Conservation (phyloP, 2,113 vertebrate species). For the Rhinichthys klamathensis region DNA sequence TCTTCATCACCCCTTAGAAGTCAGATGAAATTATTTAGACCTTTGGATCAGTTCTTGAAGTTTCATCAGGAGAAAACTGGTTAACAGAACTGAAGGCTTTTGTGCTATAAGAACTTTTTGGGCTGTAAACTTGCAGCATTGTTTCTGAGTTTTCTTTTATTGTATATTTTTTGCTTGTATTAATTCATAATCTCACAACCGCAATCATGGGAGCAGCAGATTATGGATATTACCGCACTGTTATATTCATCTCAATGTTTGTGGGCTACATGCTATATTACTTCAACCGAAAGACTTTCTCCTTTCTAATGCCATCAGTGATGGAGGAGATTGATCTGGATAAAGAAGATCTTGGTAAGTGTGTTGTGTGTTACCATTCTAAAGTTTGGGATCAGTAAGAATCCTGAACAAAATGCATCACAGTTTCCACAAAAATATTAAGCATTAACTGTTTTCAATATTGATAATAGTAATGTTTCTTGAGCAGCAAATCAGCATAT, state of each 20-base stretch:
- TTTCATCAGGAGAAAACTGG: neutral
- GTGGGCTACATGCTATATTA: slow-evolving; percentile 92
- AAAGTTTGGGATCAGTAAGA: neutral
- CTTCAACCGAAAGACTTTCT: slow-evolving; percentile 97
- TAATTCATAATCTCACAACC: neutral
- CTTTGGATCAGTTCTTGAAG: neutral
- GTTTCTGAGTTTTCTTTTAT: neutral
- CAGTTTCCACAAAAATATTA: no score
- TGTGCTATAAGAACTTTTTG: no score
- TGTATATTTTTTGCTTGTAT: no score
- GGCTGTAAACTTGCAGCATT: neutral
- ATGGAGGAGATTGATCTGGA: slow-evolving; percentile 92
- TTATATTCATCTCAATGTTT: slow-evolving; percentile 92
- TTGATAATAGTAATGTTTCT: neutral
- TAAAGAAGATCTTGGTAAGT: slow-evolving; percentile 94
- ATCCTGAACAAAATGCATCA: no score
- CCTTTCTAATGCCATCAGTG: slow-evolving; percentile 93
- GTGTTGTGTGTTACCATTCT: slow-evolving; percentile 51
- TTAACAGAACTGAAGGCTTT: neutral
- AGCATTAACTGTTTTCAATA: neutral
- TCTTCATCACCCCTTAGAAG: no score
- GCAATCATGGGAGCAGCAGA: slow-evolving; percentile 76
- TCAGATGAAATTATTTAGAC: neutral
- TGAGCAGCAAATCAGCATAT: neutral
- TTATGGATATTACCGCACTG: slow-evolving; percentile 83